Conservation (phyloP, 2,797 vertebrate genomes). For the Prunella strophiata region DNA sequence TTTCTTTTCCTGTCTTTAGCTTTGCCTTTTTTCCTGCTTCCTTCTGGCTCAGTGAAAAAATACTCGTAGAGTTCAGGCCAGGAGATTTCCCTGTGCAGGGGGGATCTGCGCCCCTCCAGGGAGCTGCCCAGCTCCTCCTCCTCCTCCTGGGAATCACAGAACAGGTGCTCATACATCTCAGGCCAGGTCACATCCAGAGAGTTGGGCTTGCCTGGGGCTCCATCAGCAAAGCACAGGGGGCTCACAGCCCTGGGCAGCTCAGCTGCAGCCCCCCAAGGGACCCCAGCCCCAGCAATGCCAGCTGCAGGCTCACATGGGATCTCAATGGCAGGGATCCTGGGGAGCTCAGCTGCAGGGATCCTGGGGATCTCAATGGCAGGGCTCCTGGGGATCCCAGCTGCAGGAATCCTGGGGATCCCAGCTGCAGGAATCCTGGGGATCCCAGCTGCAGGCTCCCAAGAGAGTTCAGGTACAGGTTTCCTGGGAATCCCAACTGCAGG, state of each 20-base stretch:
- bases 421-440: rapidly evolving
- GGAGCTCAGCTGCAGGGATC: neutral
- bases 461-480: neutral
- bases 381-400: rapidly evolving
- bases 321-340: rapidly evolving
- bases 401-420: rapidly evolving
- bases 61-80: conserved; percentile 79
- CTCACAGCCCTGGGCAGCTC: neutral
- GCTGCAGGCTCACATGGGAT: neutral
- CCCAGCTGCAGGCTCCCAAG: neutral
- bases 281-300: rapidly evolving
- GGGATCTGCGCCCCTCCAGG: neutral
- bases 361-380: rapidly evolving
- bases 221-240: neutral
- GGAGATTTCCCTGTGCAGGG: conserved; percentile 30
- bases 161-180: conserved; percentile 90
- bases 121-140: conserved; percentile 9
- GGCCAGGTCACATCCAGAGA: conserved; percentile 78
- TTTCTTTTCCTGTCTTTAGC: neutral
- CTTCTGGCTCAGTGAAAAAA: conserved; percentile 70
- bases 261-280: neutral
- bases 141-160: conserved; percentile 79
- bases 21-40: neutral
- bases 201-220: neutral
- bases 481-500: neutral